Evolutionary conservation across 2,888 invertebrate genomes (phyloP).

Genomic region (Aspidiotus destructor): DNA sequence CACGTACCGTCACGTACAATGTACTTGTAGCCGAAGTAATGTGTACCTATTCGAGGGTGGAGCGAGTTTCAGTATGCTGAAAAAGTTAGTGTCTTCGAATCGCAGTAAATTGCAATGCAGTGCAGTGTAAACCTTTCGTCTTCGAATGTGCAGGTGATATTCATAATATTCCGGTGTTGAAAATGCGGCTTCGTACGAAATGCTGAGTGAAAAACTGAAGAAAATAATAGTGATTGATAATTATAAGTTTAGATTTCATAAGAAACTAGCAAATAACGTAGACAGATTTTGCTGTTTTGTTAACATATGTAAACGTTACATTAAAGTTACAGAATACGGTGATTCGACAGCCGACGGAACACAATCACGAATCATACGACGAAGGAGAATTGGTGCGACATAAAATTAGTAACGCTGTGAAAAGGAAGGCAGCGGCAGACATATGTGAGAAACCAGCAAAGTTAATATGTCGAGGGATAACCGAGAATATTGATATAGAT

Average conservation of each 20-base stretch:
- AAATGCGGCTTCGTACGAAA: no score
- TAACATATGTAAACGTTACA: background rate
- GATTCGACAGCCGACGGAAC: background rate
- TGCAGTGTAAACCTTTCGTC: background rate
- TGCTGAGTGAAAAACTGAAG: background rate
- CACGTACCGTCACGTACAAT: no score
- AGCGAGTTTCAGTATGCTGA: background rate
- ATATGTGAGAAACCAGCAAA: background rate
- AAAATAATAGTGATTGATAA: slow-evolving; percentile 1
- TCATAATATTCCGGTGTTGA: background rate
- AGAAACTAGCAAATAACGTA: background rate
- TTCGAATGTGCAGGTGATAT: background rate
- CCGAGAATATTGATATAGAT: background rate
- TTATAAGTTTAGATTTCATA: background rate
- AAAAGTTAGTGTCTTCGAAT: background rate
- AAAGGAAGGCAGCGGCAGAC: background rate
- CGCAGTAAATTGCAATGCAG: background rate
- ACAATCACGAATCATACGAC: background rate
- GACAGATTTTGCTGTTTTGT: background rate
- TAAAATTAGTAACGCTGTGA: no score
- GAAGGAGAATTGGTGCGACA: slow-evolving; percentile 1
- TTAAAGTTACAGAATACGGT: background rate
- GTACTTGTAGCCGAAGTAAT: background rate
- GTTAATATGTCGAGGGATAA: background rate
- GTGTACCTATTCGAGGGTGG: background rate